A percentile compares a stretch with the other conserved stretches of the same genome.
These are phyloP conservation scores for Kuschelorhynchus macadamiae DNA, from an alignment of 2,888 invertebrate species.

Conservation along the genomic window DNA sequence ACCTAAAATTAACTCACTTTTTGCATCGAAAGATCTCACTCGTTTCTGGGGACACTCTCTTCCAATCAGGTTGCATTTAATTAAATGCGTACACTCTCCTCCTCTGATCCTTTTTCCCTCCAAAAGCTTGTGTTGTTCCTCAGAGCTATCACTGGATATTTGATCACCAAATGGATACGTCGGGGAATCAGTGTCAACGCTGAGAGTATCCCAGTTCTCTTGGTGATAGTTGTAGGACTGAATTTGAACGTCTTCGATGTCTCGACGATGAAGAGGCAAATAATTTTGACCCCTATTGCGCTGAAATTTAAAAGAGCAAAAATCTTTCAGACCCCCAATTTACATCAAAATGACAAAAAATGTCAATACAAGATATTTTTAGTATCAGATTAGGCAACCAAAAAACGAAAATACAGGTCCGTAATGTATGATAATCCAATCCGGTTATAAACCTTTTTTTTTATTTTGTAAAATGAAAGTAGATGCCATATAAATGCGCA, in stretches of 20 bases:
- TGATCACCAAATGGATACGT: conserved; percentile 38
- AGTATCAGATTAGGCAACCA: no score
- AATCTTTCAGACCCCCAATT: neutral
- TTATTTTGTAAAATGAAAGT: no score
- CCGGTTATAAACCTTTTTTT: no score
- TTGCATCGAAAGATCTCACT: conserved; percentile 32
- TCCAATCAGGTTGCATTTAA: conserved; percentile 27
- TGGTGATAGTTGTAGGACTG: conserved; percentile 44
- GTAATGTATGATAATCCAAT: no score
- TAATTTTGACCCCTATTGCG: conserved; percentile 38
- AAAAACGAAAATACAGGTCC: no score
- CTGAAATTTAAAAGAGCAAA: conserved; percentile 50
- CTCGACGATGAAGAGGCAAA: conserved; percentile 40
- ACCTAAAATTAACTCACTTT: conserved; percentile 41
- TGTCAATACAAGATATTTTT: neutral
- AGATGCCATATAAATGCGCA: no score
- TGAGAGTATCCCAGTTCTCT: conserved; percentile 42
- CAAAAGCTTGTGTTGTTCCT: conserved; percentile 25
- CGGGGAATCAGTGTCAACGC: conserved; percentile 43
- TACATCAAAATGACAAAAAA: conserved; percentile 9
- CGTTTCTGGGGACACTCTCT: conserved; percentile 19
- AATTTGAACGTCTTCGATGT: conserved; percentile 40
- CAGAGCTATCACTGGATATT: conserved; percentile 27
- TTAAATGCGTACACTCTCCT: conserved; percentile 42
- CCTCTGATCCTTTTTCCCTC: conserved; percentile 43